These are phyloP conservation scores for Hydra vulgaris DNA, from an alignment of 30 jellyfish, hydroid and myxozoan genomes.

Conservation along the genomic window DNA sequence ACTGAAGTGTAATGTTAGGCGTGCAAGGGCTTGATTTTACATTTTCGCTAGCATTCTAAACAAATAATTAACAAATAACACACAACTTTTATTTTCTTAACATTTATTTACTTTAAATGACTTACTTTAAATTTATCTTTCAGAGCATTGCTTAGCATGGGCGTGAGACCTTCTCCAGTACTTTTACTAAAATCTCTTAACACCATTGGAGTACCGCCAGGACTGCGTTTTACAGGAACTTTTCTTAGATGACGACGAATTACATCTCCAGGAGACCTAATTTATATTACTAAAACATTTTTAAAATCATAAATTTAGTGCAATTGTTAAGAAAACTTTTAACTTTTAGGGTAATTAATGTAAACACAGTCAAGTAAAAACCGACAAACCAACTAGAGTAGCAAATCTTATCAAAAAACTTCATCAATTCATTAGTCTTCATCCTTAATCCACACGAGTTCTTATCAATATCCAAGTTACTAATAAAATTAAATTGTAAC, in stretches of 20 bases:
- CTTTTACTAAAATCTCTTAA: slow-evolving; percentile 9
- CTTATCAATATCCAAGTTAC: too few species aligned
- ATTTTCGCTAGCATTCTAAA: not conserved
- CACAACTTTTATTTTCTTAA: not conserved
- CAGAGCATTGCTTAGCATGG: slow-evolving; percentile 63
- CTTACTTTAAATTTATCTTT: slow-evolving; percentile 62
- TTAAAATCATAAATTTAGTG: not conserved
- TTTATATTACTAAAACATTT: not conserved
- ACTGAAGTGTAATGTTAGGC: not conserved
- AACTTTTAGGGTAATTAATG: too few species aligned
- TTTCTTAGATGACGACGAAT: slow-evolving; percentile 42
- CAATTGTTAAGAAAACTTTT: not conserved
- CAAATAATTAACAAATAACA: not conserved
- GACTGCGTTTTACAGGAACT: slow-evolving; percentile 53
- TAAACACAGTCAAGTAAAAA: too few species aligned
- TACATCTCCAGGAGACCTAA: slow-evolving; percentile 46
- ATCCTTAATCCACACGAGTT: too few species aligned
- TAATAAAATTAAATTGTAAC: too few species aligned
- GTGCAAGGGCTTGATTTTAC: not conserved
- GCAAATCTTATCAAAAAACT: too few species aligned
- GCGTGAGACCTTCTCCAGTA: slow-evolving; percentile 75
- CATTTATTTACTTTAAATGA: not conserved
- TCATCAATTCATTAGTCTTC: too few species aligned
- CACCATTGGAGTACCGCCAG: slow-evolving; percentile 91
- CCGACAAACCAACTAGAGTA: too few species aligned